phyloP scores from a whole-genome alignment of 2,888 invertebrate genomes.

The Tethea ocularis region DNA sequence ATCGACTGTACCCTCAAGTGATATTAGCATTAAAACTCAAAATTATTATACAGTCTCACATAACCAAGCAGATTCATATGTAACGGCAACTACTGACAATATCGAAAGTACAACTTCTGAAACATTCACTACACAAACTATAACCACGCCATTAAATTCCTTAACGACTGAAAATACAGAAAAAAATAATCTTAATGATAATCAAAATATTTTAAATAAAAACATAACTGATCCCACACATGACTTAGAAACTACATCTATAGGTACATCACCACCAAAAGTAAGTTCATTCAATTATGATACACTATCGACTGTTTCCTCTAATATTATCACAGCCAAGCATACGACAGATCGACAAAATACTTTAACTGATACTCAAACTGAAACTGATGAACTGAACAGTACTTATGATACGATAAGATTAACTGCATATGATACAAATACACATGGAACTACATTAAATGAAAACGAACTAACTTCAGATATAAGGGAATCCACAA shows the following conservation, averaged over 20 bases:
- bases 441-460: neutral
- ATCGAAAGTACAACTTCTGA: neutral
- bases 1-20: neutral
- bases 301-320: neutral
- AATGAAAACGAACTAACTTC: neutral
- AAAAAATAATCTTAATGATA: neutral
- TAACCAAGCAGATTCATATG: neutral
- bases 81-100: neutral
- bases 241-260: neutral
- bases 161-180: too few species aligned
- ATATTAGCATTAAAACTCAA: neutral
- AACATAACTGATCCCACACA: neutral
- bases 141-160: too few species aligned
- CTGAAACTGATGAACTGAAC: neutral
- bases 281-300: neutral
- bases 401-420: neutral
- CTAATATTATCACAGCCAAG: neutral
- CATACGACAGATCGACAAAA: neutral
- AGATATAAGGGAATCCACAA: slow-evolving; percentile 1
- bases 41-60: neutral
- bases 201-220: neutral
- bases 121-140: too few species aligned
- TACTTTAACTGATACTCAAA: neutral
- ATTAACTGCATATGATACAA: neutral
- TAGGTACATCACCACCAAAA: neutral